These are phyloP conservation scores for Leptobrachium ailaonicum DNA, from an alignment of 2,113 vertebrate genomes.

Conservation along the genomic window DNA sequence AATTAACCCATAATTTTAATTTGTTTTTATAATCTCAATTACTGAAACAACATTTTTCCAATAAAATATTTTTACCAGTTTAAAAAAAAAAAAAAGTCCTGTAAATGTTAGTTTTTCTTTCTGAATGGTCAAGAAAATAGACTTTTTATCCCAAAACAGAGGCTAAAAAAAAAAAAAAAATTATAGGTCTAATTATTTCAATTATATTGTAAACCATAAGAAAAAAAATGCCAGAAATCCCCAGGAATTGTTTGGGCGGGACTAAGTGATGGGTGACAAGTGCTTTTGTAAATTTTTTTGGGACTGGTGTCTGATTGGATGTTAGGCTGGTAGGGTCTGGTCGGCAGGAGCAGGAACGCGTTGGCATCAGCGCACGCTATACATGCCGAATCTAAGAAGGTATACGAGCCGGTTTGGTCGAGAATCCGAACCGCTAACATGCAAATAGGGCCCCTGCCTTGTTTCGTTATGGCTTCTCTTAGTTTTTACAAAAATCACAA, in stretches of 20 bases:
- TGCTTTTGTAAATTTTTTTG: background rate
- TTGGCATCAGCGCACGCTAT: background rate
- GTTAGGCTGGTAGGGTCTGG: conserved; percentile 6
- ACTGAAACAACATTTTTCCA: too few species aligned
- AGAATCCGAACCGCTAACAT: conserved; percentile 23
- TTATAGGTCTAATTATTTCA: too few species aligned
- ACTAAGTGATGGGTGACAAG: background rate
- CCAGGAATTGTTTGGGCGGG: too few species aligned
- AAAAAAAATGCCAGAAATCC: background rate
- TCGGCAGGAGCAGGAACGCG: background rate
- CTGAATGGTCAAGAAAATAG: background rate
- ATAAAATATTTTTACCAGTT: background rate
- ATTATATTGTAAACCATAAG: background rate
- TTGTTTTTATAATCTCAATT: too few species aligned
- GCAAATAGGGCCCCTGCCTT: conserved; percentile 31
- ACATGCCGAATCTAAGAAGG: conserved; percentile 18
- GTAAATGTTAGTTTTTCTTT: background rate
- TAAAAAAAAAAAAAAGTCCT: background rate
- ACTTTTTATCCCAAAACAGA: background rate
- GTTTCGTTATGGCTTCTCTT: conserved; percentile 39
- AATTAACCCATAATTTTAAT: too few species aligned
- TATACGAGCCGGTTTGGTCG: background rate
- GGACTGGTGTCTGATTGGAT: background rate
- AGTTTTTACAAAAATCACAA: conserved; percentile 13
- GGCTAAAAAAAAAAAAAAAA: background rate